Evolutionary conservation across 1,140 invertebrate genomes (phyloP), one percentile per base, ranked within the genome.

Genomic region (Drosophila bipectinata): DNA sequence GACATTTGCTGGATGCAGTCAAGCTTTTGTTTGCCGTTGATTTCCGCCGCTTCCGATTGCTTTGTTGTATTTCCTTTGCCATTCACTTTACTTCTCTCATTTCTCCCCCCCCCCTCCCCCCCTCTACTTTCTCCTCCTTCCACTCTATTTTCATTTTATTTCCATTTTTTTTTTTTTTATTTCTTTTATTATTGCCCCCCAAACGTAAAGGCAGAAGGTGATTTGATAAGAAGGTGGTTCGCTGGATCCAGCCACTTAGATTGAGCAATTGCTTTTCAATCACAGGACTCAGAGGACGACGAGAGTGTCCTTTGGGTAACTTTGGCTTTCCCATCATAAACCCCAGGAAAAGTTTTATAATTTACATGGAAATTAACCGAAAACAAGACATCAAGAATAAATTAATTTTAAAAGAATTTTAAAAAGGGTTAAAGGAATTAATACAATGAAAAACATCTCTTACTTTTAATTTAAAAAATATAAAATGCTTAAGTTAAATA

Each of bases 41-140:
- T 84, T 84, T 84, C 81, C 80, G 81, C 53, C 59, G 80, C 81
- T 84, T 84, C 80, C 80, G 80, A 84, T 84, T 84, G 81, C 80
- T 80, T 84, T 84, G 80, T 85, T 84, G 74, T 80, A 85, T 79
- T 82, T 80, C 59, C 58, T 63, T 58, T 69, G 52, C 61, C 61
- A 44, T 44, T 44, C 41, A 8, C 12, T 10, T 14, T 14, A 44
- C n/a, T 18, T 44, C 41, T 15, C 41, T 44, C 9, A 9, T 34
- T 34, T 34, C 32, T 34, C 32, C 32, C 18, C 1, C 1, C 18
- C 18, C 1, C 18, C 1, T 18, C 18, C 18, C 18, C 8, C 32
- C 2, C 5, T 30, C 21, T 7, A 30, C 8, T 30, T 30, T 30
- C 8, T 30, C 34, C 60, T 15, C 8, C 39, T 41, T 7, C n/a